Evolutionary conservation across 2,113 vertebrate species (phyloP), one percentile per base, ranked within the genome.

Genomic region (Rhabdornis inornatus): DNA sequence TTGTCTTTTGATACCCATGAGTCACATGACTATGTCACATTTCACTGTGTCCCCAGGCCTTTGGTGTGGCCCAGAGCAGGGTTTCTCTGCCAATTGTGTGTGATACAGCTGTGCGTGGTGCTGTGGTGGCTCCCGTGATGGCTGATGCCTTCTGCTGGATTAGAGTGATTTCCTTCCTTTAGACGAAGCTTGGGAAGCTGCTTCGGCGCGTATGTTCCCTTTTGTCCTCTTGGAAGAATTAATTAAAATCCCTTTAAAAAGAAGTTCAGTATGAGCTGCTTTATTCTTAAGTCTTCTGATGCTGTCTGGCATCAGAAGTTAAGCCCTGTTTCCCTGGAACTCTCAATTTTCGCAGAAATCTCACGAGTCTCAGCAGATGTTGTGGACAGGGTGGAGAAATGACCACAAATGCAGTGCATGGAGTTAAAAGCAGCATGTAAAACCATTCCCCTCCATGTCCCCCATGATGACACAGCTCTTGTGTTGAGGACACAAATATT

Each of bases 191-290:
- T 70, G 64, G 60, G 82, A 70, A 80, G 42, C 42, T 80, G 55
- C 59, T 91, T 60, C 2, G 8, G 75, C 59, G 56, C 80, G 18
- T 69, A n/a, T 49, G 52, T 88, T 94, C 42, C 69, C 55, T 66
- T 88, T 80, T 86, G 50, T 33, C 39, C 61, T 90, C 68, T 86
- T 1, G 5, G 71, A 93, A 92, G 71, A 86, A 52, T 87, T 80
- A 81, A 90, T 90, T 92, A 83, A 85, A 94, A 90, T 91, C 71
- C 31, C n/a, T 86, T 88, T 85, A 49, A 80, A 94, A 90, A 60
- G 22, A 60, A 76, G 53, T 95, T 83, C 47, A 74, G 0, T 90
- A 17, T 83, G 84, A 94, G 45, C 89, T 74, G 59, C 90, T 88
- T 93, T 90, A n/a, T 74, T 91, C 42, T 77, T 86, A 78, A 95